A percentile compares a stretch with the other conserved stretches of the same genome.
These are phyloP conservation scores for Philopotamus ludificatus DNA, from an alignment of 1,140 invertebrate genomes.

Conservation along the genomic window DNA sequence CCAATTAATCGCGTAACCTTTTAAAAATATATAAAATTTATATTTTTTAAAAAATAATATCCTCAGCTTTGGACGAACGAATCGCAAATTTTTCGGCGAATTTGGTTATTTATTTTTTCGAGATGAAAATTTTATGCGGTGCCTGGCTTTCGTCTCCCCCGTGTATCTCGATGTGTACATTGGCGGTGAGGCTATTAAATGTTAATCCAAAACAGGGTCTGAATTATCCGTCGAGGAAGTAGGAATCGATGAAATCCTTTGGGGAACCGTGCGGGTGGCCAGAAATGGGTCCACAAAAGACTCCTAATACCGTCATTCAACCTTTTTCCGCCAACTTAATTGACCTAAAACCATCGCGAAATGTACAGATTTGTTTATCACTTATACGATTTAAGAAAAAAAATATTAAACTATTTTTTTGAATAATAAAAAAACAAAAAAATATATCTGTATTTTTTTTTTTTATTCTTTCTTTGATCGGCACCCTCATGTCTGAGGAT, in stretches of 20 bases:
- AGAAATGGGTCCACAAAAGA: not conserved
- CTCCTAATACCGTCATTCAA: constrained; percentile 9
- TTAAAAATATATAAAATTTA: not conserved
- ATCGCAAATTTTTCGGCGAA: not conserved
- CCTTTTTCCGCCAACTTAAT: no score
- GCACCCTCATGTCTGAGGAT: no score
- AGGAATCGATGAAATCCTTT: constrained; percentile 30
- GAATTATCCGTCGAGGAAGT: constrained; percentile 35
- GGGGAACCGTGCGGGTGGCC: constrained; percentile 10
- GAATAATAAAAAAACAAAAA: no score
- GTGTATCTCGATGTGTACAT: constrained; percentile 8
- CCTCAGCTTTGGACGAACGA: no score
- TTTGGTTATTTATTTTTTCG: not conserved
- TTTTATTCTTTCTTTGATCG: no score
- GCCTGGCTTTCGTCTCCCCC: no score
- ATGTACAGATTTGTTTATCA: no score
- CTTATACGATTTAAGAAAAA: no score
- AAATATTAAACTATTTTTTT: no score
- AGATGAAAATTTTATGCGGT: not conserved
- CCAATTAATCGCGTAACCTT: not conserved
- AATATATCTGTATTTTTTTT: no score
- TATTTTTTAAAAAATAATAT: no score
- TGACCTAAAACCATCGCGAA: no score
- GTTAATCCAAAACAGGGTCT: constrained; percentile 33
- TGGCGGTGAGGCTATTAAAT: constrained; percentile 33